Evolutionary conservation across 2,113 vertebrate species (phyloP).

Genomic region (Oreotrochilus melanogaster): DNA sequence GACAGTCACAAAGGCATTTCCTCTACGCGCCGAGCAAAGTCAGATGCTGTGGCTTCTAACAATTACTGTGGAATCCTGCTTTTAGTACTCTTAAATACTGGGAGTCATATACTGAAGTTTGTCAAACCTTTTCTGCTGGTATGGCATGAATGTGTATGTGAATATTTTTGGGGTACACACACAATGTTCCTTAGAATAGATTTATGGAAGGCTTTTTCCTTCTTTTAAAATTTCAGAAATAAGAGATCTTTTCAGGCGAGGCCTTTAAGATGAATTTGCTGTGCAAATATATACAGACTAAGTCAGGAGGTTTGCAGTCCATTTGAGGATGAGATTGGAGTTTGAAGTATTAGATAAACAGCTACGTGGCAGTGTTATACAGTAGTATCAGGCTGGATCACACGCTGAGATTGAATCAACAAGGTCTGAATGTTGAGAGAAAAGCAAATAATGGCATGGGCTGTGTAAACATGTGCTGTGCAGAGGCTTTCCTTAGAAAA

Average conservation of each 20-base stretch:
- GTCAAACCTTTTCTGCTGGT: neutral
- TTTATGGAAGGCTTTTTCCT: neutral
- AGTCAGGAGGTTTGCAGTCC: neutral
- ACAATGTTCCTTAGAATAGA: neutral
- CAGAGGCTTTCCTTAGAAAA: neutral
- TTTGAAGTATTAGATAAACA: conserved; percentile 47
- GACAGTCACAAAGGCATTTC: neutral
- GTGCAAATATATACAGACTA: neutral
- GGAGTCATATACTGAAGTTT: neutral
- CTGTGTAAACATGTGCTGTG: neutral
- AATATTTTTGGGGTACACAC: neutral
- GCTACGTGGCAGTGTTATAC: conserved; percentile 23
- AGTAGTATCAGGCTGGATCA: conserved; percentile 3
- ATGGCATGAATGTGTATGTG: neutral
- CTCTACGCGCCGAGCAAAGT: neutral
- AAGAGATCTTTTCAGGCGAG: neutral
- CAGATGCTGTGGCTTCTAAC: neutral
- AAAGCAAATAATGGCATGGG: conserved; percentile 24
- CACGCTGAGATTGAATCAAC: conserved; percentile 20
- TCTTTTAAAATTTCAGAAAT: neutral
- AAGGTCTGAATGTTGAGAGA: conserved; percentile 5
- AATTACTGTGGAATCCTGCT: neutral
- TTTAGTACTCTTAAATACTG: neutral
- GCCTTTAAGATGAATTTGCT: neutral
- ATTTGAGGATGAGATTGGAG: conserved; percentile 17